These are phyloP conservation scores for Danio albolineatus DNA, from an alignment of 2,797 vertebrate genomes.

Conservation along the genomic window DNA sequence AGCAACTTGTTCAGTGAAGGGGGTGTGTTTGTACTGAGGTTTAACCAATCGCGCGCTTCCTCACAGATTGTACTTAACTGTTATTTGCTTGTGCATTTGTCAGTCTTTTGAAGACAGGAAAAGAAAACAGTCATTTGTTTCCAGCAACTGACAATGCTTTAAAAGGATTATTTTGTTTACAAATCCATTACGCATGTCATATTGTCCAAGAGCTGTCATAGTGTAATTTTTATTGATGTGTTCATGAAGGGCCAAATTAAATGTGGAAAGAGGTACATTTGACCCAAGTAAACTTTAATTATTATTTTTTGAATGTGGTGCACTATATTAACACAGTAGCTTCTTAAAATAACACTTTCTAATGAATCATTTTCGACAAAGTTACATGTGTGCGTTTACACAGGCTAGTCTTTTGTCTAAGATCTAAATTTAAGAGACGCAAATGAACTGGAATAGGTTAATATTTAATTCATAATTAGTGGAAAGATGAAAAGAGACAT, in stretches of 20 bases:
- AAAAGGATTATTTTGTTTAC: background rate
- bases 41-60: background rate
- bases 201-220: background rate
- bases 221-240: background rate
- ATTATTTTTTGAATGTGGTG: background rate
- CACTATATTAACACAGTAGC: no score
- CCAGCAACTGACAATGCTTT: background rate
- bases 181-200: background rate
- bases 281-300: background rate
- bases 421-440: background rate
- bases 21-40: background rate
- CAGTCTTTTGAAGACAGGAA: background rate
- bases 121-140: background rate
- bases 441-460: background rate
- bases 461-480: slow-evolving; percentile 18
- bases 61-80: background rate
- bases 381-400: background rate
- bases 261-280: background rate
- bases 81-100: background rate
- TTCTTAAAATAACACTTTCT: background rate
- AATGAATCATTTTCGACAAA: background rate
- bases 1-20: background rate
- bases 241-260: background rate
- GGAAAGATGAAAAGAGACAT: background rate
- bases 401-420: background rate